phyloP scores from a whole-genome alignment of 2,113 vertebrate species.

The Eulemur rufifrons region DNA sequence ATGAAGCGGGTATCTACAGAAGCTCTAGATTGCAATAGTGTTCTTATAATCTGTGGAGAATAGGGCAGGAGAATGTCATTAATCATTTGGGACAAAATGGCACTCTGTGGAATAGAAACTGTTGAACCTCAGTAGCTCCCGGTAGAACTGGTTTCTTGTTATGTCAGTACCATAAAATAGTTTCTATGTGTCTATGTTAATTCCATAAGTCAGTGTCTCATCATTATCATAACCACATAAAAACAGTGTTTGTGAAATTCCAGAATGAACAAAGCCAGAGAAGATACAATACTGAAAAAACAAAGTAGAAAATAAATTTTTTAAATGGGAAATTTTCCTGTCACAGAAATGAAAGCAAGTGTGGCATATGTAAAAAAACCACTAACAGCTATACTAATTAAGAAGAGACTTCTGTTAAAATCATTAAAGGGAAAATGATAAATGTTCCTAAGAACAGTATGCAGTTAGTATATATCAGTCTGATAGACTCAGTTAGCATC shows the following conservation, averaged over 20 bases:
- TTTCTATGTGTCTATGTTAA: conserved; percentile 28
- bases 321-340: neutral
- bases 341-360: conserved; percentile 22
- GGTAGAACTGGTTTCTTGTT: conserved; percentile 56
- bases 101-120: conserved; percentile 57
- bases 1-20: conserved; percentile 62
- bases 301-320: neutral
- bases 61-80: conserved; percentile 47
- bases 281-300: neutral
- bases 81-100: conserved; percentile 63
- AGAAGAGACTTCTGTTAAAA: neutral
- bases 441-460: neutral
- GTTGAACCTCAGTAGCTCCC: conserved; percentile 64
- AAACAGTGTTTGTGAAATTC: conserved; percentile 7
- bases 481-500: conserved; percentile 8
- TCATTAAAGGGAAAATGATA: neutral
- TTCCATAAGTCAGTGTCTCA: conserved; percentile 40
- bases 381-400: neutral
- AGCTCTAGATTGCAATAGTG: conserved; percentile 44
- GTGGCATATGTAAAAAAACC: neutral
- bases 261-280: neutral
- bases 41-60: conserved; percentile 58
- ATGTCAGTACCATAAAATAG: conserved; percentile 46
- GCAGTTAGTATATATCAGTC: neutral
- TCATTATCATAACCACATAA: neutral